Base-by-base conservation (phyloP, 2,797 vertebrate species). In the Octomys mimax region DNA sequence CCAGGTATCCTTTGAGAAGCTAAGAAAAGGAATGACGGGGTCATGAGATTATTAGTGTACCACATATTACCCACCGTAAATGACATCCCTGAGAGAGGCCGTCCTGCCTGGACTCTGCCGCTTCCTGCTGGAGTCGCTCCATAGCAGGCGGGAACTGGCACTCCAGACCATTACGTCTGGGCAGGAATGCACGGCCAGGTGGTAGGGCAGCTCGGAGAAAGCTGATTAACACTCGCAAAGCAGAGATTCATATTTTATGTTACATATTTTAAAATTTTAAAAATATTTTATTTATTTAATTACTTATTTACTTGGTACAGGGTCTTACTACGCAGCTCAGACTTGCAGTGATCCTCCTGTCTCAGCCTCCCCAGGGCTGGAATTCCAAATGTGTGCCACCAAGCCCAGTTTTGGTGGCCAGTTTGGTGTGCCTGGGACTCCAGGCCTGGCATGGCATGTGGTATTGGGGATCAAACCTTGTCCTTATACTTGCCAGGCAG, bases 1-100 rank as follows among this genome's bases (percentile, higher is more conserved):
- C 92, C 92, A 71, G 96, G 70, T 96, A 88, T 97, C 92, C 93
- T 97, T 96, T 91, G 96, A 97, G 93, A 96, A 95, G 80, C 80
- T 88, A 95, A 97, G 87, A 92, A 97, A 96, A 93, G 92, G 83
- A 95, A 64, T 95, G 92, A 75, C 22, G 19, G 59, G 96, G 90
- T 94, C 95, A 95, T 0, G 5, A 89, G 94, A 61, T 95, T 79
- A 77, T 96, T 93, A 96, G 36, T 73, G 31, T 85, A 26, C 52
- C 42, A 80, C 87, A 78, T 91, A 93, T 96, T 95, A 96, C 79
- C 77, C 95, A 75, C 71, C 77, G 77, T 80, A 95, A 97, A 89
- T 86, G 95, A 94, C 93, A 96, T 83, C 57, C 94, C 64, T 64
- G 80, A 88, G 80, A 82, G 86, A 88, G 57, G 66, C 68, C 57